These are phyloP conservation scores for Scartelaos histophorus DNA, from an alignment of 2,113 vertebrate genomes.

Conservation along the genomic window DNA sequence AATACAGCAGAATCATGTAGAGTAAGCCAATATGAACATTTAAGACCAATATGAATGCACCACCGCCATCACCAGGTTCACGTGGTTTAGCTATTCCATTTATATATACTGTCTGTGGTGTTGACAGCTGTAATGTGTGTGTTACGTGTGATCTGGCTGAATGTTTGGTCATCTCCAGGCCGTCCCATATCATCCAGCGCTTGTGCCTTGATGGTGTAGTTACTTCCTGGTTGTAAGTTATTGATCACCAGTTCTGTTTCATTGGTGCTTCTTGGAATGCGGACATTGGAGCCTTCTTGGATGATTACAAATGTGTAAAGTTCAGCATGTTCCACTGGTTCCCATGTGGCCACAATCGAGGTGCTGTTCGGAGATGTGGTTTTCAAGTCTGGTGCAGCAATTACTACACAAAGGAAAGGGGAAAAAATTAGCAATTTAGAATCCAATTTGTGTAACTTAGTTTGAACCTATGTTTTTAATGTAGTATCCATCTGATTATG, in stretches of 20 bases:
- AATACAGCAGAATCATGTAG: too few species aligned
- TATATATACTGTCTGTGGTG: neutral
- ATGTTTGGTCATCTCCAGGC: constrained; percentile 82
- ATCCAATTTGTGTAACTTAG: neutral
- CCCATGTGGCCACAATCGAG: constrained; percentile 83
- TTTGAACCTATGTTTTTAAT: neutral
- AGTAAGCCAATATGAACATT: too few species aligned
- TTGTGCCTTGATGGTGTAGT: constrained; percentile 84
- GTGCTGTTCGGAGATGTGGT: constrained; percentile 74
- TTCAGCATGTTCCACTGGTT: constrained; percentile 76
- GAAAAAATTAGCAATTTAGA: neutral
- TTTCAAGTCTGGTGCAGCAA: constrained; percentile 78
- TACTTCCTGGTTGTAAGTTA: constrained; percentile 80
- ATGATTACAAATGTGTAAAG: constrained; percentile 84
- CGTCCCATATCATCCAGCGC: constrained; percentile 83
- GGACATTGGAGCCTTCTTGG: constrained; percentile 76
- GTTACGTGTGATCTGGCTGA: constrained; percentile 91
- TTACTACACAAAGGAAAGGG: constrained; percentile 68
- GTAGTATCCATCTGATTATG: constrained; percentile 46
- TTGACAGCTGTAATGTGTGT: neutral
- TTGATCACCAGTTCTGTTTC: constrained; percentile 76
- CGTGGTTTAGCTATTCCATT: too few species aligned
- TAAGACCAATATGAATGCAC: too few species aligned
- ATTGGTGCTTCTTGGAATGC: constrained; percentile 82
- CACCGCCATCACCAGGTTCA: too few species aligned